A percentile compares a stretch with the other conserved stretches of the same genome.
These are phyloP conservation scores for Ruditapes philippinarum DNA, from an alignment of 1,140 invertebrate genomes.

Conservation along the genomic window DNA sequence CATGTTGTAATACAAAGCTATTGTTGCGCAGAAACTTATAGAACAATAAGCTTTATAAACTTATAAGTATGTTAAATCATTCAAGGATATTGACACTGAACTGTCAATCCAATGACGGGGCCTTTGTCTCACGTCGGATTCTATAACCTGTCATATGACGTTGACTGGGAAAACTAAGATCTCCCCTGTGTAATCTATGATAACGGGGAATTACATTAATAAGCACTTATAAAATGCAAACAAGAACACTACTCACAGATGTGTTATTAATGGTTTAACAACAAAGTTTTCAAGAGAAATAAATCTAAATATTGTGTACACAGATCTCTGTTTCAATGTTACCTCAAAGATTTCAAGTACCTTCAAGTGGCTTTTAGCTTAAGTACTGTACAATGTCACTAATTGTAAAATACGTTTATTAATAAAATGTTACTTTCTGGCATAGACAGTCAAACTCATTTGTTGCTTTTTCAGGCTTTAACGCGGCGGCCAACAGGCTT, in stretches of 20 bases:
- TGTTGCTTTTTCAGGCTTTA: too few species aligned
- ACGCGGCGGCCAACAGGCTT: too few species aligned
- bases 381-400: background rate
- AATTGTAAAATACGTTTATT: background rate
- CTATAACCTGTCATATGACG: background rate
- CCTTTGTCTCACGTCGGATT: background rate
- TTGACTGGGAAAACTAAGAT: background rate
- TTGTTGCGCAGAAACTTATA: too few species aligned
- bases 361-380: conserved; percentile 5
- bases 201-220: conserved; percentile 4
- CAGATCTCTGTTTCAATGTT: conserved; percentile 1
- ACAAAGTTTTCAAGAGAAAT: background rate
- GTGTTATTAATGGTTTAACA: conserved; percentile 17
- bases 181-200: conserved; percentile 5
- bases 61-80: too few species aligned
- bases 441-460: too few species aligned
- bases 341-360: conserved; percentile 1
- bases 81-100: background rate
- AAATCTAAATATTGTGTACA: background rate
- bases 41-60: too few species aligned
- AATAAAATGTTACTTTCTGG: background rate
- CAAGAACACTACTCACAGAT: background rate
- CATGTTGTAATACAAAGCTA: too few species aligned
- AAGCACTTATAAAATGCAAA: conserved; percentile 34
- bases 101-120: background rate